phyloP scores from a whole-genome alignment of 1,140 invertebrate genomes.

The Drosophila dunni region DNA sequence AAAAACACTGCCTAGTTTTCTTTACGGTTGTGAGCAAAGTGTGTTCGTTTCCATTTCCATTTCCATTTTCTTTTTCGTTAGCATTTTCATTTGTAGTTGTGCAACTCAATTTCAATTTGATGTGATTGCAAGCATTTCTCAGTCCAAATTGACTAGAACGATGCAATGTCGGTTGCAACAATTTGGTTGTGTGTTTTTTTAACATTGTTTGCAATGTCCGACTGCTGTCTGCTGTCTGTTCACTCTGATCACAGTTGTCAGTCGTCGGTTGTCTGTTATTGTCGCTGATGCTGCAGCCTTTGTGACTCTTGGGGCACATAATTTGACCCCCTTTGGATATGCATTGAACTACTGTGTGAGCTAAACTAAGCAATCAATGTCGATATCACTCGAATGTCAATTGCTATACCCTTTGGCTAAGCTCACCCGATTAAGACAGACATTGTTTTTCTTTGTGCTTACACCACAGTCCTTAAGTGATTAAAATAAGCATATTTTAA shows the following conservation, averaged over 20 bases:
- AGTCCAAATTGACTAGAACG: constrained; percentile 17
- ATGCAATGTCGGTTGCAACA: constrained; percentile 54
- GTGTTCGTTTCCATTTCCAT: constrained; percentile 39
- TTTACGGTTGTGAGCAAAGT: constrained; percentile 23
- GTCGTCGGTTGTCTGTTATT: neutral
- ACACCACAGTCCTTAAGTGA: no score
- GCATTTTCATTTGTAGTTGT: constrained; percentile 29
- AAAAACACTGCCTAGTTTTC: constrained; percentile 45
- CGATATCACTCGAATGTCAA: constrained; percentile 68
- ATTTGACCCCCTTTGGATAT: constrained; percentile 53
- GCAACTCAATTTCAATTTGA: constrained; percentile 70
- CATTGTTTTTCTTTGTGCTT: neutral
- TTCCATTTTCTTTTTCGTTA: constrained; percentile 34
- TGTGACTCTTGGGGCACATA: constrained; percentile 42
- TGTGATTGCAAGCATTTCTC: constrained; percentile 66
- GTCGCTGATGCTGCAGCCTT: constrained; percentile 20
- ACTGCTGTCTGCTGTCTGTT: neutral
- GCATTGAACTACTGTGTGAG: neutral
- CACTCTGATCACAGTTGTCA: no score
- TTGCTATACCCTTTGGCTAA: constrained; percentile 37
- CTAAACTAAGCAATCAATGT: constrained; percentile 61
- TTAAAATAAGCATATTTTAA: no score
- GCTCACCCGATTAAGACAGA: constrained; percentile 26
- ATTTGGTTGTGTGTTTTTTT: constrained; percentile 61
- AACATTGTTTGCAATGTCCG: constrained; percentile 71